Percentiles rank a stretch among this genome's conserved stretches.
Evolutionary conservation across 2,888 invertebrate genomes (phyloP).

Genomic region (Xiphydria camelus): DNA sequence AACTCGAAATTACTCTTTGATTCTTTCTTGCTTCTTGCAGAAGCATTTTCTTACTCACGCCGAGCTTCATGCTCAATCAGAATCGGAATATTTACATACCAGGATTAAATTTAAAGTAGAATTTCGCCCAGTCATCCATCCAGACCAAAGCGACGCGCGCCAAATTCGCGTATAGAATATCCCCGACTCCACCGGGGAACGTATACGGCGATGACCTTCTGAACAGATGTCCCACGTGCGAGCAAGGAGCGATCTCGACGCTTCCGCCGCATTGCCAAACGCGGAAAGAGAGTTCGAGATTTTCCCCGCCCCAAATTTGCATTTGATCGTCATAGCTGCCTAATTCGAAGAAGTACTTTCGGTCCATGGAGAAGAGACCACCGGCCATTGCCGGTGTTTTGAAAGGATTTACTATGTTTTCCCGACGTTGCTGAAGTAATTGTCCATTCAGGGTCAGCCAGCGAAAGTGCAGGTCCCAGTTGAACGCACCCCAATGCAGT

Average conservation of each 20-base stretch:
- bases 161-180: constrained; percentile 86
- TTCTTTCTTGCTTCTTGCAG: too few species aligned
- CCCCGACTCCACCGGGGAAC: constrained; percentile 88
- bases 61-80: constrained; percentile 1
- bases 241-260: constrained; percentile 89
- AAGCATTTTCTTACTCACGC: too few species aligned
- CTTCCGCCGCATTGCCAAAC: constrained; percentile 95
- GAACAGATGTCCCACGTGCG: constrained; percentile 92
- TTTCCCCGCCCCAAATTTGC: constrained; percentile 98
- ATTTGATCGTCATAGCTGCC: constrained; percentile 75
- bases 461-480: constrained; percentile 94
- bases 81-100: constrained; percentile 44
- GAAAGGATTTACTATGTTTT: constrained; percentile 70
- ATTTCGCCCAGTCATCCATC: constrained; percentile 97
- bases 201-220: constrained; percentile 92
- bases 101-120: constrained; percentile 85
- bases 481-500: constrained; percentile 97
- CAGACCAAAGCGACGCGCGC: constrained; percentile 94
- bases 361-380: constrained; percentile 87
- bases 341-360: constrained; percentile 82
- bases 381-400: constrained; percentile 93
- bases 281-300: constrained; percentile 94
- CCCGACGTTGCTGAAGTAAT: constrained; percentile 65
- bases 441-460: constrained; percentile 78
- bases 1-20: neutral